A percentile compares a stretch with the other conserved stretches of the same genome.
phyloP scores from a whole-genome alignment of 2,797 vertebrate species.

The Melanotaenia boesemani region DNA sequence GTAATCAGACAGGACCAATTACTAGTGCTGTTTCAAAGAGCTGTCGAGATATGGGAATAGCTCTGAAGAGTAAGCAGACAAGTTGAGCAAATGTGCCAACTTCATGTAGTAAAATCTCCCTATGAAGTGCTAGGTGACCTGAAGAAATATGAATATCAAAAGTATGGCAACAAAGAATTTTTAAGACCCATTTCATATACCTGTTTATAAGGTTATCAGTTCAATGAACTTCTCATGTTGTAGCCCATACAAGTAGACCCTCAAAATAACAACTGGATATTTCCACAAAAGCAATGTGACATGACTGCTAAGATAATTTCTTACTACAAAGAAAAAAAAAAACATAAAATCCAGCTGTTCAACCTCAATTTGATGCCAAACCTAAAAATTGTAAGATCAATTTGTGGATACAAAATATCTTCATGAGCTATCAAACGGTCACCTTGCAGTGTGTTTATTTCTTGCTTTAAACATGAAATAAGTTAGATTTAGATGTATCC shows the following conservation, averaged over 20 bases:
- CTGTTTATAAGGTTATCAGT: background rate
- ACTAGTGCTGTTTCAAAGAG: background rate
- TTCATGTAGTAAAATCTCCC: conserved; percentile 5
- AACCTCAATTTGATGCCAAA: too few relatives aligned
- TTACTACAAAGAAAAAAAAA: background rate
- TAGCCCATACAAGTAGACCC: background rate
- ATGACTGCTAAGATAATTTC: background rate
- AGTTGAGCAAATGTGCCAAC: conserved; percentile 10
- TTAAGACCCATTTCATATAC: background rate
- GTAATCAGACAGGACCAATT: background rate
- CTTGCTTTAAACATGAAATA: background rate
- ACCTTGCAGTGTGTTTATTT: background rate
- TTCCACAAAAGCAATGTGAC: background rate
- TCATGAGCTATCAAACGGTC: background rate
- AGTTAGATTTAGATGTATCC: too few relatives aligned
- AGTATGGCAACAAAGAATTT: background rate
- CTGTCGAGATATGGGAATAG: background rate
- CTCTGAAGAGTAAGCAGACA: conserved; percentile 1
- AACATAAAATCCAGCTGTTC: background rate
- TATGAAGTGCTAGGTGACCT: conserved; percentile 15
- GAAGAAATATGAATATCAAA: conserved; percentile 6
- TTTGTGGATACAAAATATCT: too few relatives aligned
- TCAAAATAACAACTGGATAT: background rate
- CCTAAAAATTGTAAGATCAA: too few relatives aligned
- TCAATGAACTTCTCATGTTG: conserved; percentile 7